Percentiles rank a stretch among this genome's conserved stretches.
phyloP scores from a whole-genome alignment of 1,140 invertebrate genomes.

The Sarcophaga peregrina region DNA sequence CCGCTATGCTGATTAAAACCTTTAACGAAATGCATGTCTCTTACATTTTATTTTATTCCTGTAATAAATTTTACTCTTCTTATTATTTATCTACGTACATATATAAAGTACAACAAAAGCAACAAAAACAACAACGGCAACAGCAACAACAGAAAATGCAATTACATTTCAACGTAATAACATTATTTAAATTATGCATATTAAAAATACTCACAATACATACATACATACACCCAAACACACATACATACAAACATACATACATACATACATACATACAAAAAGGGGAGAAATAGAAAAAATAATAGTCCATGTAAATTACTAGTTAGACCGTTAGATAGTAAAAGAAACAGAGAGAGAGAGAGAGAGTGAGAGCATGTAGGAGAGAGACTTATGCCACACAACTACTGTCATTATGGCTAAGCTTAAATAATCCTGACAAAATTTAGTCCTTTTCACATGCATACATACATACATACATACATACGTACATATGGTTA shows the following conservation, averaged over 20 bases:
- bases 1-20: neutral
- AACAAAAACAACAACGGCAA: neutral
- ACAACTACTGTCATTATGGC: slow-evolving; percentile 35
- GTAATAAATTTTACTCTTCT: too few species aligned
- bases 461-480: neutral
- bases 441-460: slow-evolving; percentile 27
- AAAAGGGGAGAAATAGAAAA: too few species aligned
- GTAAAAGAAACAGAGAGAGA: too few species aligned
- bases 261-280: neutral
- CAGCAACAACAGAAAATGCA: slow-evolving; percentile 13
- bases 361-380: too few species aligned
- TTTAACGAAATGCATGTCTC: neutral
- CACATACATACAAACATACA: neutral
- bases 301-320: too few species aligned
- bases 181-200: slow-evolving; percentile 41
- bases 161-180: slow-evolving; percentile 41
- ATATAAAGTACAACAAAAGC: neutral
- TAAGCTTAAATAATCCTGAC: slow-evolving; percentile 39
- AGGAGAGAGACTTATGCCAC: neutral
- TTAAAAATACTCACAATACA: neutral
- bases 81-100: neutral
- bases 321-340: too few species aligned
- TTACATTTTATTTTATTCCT: too few species aligned
- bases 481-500: neutral
- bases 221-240: neutral